Percentiles rank a stretch among this genome's conserved stretches.
Evolutionary conservation across 1,140 invertebrate species (phyloP).

Genomic region (Pachypsylla venusta): DNA sequence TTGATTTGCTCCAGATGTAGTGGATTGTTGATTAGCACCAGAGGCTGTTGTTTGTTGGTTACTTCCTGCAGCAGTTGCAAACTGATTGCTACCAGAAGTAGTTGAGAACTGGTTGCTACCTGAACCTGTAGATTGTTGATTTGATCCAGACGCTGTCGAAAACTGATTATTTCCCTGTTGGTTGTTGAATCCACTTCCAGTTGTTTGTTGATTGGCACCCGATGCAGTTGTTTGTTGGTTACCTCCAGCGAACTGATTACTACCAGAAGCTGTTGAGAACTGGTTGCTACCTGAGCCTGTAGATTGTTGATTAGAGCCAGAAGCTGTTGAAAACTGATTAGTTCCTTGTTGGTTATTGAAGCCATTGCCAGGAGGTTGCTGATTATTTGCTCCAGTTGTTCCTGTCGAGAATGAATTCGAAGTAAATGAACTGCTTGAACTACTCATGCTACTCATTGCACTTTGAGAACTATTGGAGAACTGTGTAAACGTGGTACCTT

Average conservation of each 20-base stretch:
- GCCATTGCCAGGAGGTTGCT: not conserved
- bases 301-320: slow-evolving; percentile 13
- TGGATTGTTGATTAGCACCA: slow-evolving; percentile 15
- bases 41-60: slow-evolving; percentile 15
- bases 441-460: not conserved
- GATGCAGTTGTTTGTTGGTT: slow-evolving; percentile 16
- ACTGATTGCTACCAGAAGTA: slow-evolving; percentile 8
- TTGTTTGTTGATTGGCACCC: slow-evolving; percentile 12
- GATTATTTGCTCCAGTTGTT: too few species aligned
- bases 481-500: slow-evolving; percentile 11
- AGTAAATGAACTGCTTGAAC: slow-evolving; percentile 1
- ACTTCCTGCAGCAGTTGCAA: slow-evolving; percentile 13
- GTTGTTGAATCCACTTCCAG: slow-evolving; percentile 14
- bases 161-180: slow-evolving; percentile 17
- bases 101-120: slow-evolving; percentile 8
- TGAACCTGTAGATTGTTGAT: slow-evolving; percentile 15
- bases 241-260: too few species aligned
- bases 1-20: slow-evolving; percentile 17
- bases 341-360: slow-evolving; percentile 9
- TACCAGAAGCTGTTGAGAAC: slow-evolving; percentile 10
- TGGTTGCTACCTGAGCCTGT: slow-evolving; percentile 14
- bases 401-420: not conserved
- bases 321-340: slow-evolving; percentile 16
- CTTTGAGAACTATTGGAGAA: slow-evolving; percentile 19
- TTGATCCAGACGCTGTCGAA: slow-evolving; percentile 7